Evolutionary conservation across 1,140 invertebrate genomes (phyloP), one percentile per base, ranked within the genome.

Genomic region (Drosophila sp.): DNA sequence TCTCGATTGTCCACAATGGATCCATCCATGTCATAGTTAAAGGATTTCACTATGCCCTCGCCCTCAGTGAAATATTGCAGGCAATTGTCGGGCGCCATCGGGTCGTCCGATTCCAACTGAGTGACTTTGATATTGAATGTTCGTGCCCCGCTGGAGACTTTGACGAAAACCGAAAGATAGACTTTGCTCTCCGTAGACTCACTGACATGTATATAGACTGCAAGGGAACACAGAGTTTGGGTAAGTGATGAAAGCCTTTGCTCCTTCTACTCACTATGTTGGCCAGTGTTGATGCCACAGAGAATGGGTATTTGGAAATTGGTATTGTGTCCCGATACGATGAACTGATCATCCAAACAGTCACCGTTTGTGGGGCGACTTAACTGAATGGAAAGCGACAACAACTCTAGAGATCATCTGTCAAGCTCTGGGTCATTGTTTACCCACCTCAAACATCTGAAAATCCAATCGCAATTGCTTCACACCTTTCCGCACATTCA

Each of bases 221-320:
- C 4, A 38, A 44, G 2, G 5, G 1, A 4, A 32, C 7, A 23
- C n/a, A 25, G 8, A 2, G n/a, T 50, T 68, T 60, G 33, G 27
- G 29, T 10, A 11, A 17, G 17, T 17, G 17, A 17, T 17, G 17
- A 17, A 17, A 17, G 4, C 30, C 29, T 0, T 10, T 7, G 38
- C 5, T 1, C 60, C 11, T 27, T 8, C 2, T 56, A 92, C 93
- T 93, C 92, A 97, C 96, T 91, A 82, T 96, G 96, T 91, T 96
- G 95, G 1, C 95, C 96, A 3, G 94, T 94, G 77, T 96, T 96
- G 35, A 95, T 93, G 29, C 96, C 96, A 91, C 96, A 97, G 23
- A 97, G 89, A 7, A 94, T 93, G 0, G 96, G 96, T 29, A 96
- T 92, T 4, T 94, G 82, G 64, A 93, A 94, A 76, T 96, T 96